Base-by-base conservation (phyloP, 2,888 invertebrate genomes). In the Mongoloraphidia duomilia region DNA sequence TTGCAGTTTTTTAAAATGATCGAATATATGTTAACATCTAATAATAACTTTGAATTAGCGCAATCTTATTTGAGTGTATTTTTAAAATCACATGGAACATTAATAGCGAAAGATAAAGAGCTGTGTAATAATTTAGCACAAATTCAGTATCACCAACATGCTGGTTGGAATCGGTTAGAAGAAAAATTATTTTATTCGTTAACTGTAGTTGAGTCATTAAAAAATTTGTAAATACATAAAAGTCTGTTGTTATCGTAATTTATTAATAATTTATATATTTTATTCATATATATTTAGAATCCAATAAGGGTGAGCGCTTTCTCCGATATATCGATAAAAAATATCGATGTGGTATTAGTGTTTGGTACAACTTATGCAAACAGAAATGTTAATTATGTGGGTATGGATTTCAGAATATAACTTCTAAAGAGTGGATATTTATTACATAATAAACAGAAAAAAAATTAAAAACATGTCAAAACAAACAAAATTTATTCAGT, bases 1-100 rank as follows among this genome's bases (percentile, higher is more conserved):
- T 64, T 77, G 35, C 79, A 84, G 56, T 95, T 93, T 68, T 67
- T 95, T 48, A 74, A 77, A 57, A 78, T 88, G 68, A 66, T 94
- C 17, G 71, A 76, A 49, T 69, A 69, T 49, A 81, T 85, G 72
- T 71, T 96, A 37, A 71, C 75, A 55, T 80, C 79, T 2, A 88
- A 87, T 60, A 76, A 65, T 53, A 80, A 94, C 69, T 96, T 92
- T 67, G 96, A 97, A 70, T 68, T 95, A 49, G 82, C 84, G 0
- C 90, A 95, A 63, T 82, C 94, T 0, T 96, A 94, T 68, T 73
- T 96, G 51, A 82, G 83, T 42, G 73, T 93, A 41, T 94, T 92
- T 66, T 67, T 97, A 35, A 93, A 93, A 67, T 76, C 79, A 38
- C 86, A 90, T 60, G 80, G 82, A 1, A 71, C 73, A 51, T 60